These are phyloP conservation scores for Philhelius pedissequus DNA, from an alignment of 2,888 invertebrate species.

Conservation along the genomic window DNA sequence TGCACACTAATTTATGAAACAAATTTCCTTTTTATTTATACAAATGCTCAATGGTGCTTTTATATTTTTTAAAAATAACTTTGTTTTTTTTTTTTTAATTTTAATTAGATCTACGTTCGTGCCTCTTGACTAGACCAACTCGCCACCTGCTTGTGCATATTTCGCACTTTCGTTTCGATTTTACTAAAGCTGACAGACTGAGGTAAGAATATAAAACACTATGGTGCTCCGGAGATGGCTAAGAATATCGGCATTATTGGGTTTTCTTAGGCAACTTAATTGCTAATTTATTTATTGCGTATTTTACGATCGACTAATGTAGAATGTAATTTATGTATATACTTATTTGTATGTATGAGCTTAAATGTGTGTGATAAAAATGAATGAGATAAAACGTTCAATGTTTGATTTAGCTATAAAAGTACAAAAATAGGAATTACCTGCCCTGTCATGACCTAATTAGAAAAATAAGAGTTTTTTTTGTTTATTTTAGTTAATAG, in stretches of 20 bases:
- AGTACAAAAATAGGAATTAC: neutral
- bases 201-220: neutral
- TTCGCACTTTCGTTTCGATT: conserved; percentile 27
- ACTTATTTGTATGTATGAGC: neutral
- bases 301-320: neutral
- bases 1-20: conserved; percentile 1
- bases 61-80: conserved; percentile 40
- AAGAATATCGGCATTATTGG: neutral
- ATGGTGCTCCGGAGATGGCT: neutral
- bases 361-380: neutral
- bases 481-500: too few relatives aligned
- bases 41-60: neutral
- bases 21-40: neutral
- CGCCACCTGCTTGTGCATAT: conserved; percentile 53
- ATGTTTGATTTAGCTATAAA: neutral
- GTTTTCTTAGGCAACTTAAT: neutral
- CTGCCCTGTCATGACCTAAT: neutral
- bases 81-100: conserved; percentile 22
- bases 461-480: neutral
- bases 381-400: neutral
- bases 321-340: neutral
- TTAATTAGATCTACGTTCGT: conserved; percentile 29
- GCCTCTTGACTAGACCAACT: neutral
- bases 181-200: neutral
- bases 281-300: neutral